A percentile compares a stretch with the other conserved stretches of the same genome.
These are phyloP conservation scores for Trematocara unimaculatum DNA, from an alignment of 2,113 vertebrate genomes.

Conservation along the genomic window DNA sequence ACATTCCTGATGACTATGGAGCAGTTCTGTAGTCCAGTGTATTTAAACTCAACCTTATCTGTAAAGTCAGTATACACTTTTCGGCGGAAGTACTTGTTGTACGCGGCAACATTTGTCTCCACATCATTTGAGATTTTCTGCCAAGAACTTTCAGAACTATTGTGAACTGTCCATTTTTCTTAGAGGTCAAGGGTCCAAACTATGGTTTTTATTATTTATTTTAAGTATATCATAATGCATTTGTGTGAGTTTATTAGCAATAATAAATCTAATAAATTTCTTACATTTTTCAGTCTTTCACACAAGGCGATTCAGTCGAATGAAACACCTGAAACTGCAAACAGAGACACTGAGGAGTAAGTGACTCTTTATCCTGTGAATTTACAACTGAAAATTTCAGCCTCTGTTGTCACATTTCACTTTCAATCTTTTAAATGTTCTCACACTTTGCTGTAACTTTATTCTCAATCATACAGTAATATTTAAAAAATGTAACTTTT, in stretches of 20 bases:
- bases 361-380: background rate
- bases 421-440: background rate
- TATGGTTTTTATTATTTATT: background rate
- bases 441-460: background rate
- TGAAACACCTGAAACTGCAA: background rate
- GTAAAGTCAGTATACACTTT: background rate
- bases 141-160: background rate
- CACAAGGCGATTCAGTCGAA: fast-evolving
- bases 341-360: fast-evolving
- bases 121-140: background rate
- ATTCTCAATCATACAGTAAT: background rate
- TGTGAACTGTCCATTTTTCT: background rate
- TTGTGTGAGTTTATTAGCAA: background rate
- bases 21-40: background rate
- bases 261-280: background rate
- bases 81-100: background rate
- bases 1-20: background rate
- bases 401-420: background rate
- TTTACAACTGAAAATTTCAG: fast-evolving
- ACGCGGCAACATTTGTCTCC: background rate
- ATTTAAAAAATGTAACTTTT: background rate
- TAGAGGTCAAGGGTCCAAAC: background rate
- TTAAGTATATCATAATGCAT: fast-evolving
- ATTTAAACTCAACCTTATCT: background rate
- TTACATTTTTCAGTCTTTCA: background rate